Conservation (phyloP, 2,888 invertebrate genomes). For the Tipula helvola region DNA sequence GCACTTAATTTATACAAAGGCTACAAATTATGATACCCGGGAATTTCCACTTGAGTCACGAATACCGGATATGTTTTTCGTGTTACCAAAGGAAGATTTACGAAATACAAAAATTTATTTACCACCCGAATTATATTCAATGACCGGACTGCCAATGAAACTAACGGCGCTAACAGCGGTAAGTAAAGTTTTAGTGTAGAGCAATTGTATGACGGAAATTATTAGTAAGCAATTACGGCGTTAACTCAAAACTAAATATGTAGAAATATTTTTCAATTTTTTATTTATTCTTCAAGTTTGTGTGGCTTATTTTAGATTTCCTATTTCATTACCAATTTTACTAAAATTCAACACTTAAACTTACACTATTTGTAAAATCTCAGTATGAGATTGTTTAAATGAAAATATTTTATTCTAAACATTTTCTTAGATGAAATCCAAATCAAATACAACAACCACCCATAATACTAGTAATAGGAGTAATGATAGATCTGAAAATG, state of each 20-base stretch:
- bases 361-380: no score
- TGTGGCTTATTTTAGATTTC: no score
- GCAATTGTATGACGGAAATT: background rate
- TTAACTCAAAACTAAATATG: no score
- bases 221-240: no score
- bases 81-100: constrained; percentile 56
- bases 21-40: constrained; percentile 76
- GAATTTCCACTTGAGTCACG: constrained; percentile 77
- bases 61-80: constrained; percentile 85
- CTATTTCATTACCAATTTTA: no score
- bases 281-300: no score
- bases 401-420: background rate
- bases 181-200: background rate
- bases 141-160: background rate
- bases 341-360: no score
- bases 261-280: no score
- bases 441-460: background rate
- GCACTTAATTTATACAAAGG: constrained; percentile 78
- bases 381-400: background rate
- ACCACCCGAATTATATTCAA: constrained; percentile 48
- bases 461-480: background rate
- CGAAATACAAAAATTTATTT: constrained; percentile 68
- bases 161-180: background rate
- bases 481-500: constrained; percentile 7
- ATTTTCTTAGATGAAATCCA: background rate